Percentiles rank a stretch among this genome's conserved stretches.
Evolutionary conservation across 1,140 invertebrate species (phyloP).

Genomic region (Pogonomyrmex californicus): DNA sequence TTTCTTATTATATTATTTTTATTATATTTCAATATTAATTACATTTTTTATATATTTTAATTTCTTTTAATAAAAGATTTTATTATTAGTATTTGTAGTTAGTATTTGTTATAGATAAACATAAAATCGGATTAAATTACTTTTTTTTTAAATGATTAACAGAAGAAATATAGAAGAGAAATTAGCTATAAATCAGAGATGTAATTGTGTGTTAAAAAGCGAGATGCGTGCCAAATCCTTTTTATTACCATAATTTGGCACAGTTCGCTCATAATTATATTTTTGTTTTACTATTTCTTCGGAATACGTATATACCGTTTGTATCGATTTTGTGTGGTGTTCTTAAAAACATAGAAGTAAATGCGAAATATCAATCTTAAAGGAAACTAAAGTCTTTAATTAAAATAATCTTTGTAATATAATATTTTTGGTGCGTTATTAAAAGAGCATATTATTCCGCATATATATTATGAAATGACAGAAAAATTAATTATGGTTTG

Average conservation of each 20-base stretch:
- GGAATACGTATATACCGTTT: background rate
- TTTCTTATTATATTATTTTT: background rate
- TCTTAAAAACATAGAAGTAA: background rate
- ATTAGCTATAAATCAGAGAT: constrained; percentile 3
- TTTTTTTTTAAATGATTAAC: background rate
- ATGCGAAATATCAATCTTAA: background rate
- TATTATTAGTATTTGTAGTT: no score
- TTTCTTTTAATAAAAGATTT: background rate
- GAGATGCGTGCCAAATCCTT: constrained; percentile 20
- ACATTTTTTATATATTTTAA: background rate
- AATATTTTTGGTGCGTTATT: background rate
- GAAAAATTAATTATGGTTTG: background rate
- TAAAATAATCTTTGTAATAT: background rate
- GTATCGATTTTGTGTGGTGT: constrained; percentile 9
- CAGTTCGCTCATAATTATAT: background rate
- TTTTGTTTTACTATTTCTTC: constrained; percentile 22
- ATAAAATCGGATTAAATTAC: background rate
- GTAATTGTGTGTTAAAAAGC: constrained; percentile 13
- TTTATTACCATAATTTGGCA: constrained; percentile 47
- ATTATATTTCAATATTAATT: background rate
- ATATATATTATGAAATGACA: background rate
- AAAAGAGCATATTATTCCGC: background rate
- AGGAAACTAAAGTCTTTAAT: background rate
- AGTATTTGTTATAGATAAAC: background rate
- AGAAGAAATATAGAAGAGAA: background rate